Evolutionary conservation across 92 coral and sea anemone genomes (phyloP).

Genomic region (Siderastrea siderea): DNA sequence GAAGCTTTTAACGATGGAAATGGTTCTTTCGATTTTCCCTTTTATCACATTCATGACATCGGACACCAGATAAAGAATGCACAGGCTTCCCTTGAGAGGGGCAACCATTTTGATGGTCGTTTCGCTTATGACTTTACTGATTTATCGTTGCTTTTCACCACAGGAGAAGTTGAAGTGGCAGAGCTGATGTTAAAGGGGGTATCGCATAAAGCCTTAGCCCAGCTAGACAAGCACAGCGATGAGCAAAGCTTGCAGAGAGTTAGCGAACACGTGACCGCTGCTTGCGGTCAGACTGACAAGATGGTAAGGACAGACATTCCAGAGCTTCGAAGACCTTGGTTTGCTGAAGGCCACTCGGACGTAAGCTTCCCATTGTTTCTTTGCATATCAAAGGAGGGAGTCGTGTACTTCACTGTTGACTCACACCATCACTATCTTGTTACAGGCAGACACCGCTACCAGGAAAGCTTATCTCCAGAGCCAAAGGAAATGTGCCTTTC

Average conservation of each 20-base stretch:
- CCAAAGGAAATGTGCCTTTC: conserved; percentile 10
- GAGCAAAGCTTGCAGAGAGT: conserved; percentile 36
- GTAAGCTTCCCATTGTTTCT: conserved; percentile 42
- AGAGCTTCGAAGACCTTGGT: conserved; percentile 53
- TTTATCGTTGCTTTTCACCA: conserved; percentile 47
- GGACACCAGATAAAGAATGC: conserved; percentile 53
- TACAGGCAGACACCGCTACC: conserved; percentile 56
- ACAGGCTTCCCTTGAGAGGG: conserved; percentile 55
- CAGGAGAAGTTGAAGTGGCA: conserved; percentile 44
- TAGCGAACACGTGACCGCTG: conserved; percentile 32
- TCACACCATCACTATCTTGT: conserved; percentile 34
- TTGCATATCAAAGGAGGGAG: conserved; percentile 43
- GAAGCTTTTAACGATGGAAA: conserved; percentile 41
- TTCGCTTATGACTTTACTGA: conserved; percentile 50
- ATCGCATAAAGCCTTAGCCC: conserved; percentile 42
- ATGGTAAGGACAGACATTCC: conserved; percentile 51
- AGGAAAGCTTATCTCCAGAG: conserved; percentile 35
- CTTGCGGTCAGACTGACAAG: conserved; percentile 43
- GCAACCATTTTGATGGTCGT: conserved; percentile 44
- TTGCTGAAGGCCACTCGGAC: conserved; percentile 51
- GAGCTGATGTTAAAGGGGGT: conserved; percentile 47
- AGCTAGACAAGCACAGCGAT: conserved; percentile 46
- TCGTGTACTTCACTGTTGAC: conserved; percentile 47
- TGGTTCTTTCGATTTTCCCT: conserved; percentile 36
- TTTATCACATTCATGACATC: conserved; percentile 48